Percentiles rank a stretch among this genome's conserved stretches.
These are phyloP conservation scores for Lophius piscatorius DNA, from an alignment of 2,113 vertebrate genomes.

Conservation along the genomic window DNA sequence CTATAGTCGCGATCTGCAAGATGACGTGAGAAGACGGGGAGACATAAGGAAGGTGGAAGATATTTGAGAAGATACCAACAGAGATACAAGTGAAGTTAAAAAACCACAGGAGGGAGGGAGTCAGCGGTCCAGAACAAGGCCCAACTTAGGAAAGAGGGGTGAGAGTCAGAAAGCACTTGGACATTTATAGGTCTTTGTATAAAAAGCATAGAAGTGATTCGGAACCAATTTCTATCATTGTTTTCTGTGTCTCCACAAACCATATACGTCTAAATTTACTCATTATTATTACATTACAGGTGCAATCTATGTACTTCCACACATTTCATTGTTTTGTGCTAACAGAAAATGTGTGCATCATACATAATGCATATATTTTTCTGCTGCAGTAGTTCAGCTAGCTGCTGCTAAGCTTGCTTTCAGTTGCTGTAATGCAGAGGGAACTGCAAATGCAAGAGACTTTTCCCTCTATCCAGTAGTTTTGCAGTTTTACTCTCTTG, in stretches of 20 bases:
- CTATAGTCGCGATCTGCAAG: constrained; percentile 5
- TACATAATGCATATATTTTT: not conserved
- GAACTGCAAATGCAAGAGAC: constrained; percentile 26
- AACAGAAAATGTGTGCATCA: not conserved
- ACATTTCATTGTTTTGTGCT: not conserved
- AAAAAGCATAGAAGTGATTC: constrained; percentile 41
- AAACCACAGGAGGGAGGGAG: constrained; percentile 43
- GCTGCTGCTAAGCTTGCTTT: not conserved
- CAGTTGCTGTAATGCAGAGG: not conserved
- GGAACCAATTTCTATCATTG: too few species aligned
- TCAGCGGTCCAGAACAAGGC: constrained; percentile 49
- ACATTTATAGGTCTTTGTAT: constrained; percentile 39
- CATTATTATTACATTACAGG: too few species aligned
- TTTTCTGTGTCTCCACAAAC: too few species aligned
- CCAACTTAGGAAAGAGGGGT: constrained; percentile 32
- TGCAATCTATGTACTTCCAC: not conserved
- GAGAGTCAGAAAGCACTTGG: constrained; percentile 22
- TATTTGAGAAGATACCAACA: constrained; percentile 12
- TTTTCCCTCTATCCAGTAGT: constrained; percentile 55
- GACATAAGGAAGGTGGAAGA: not conserved
- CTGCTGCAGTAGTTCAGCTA: too few species aligned
- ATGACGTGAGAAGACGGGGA: constrained; percentile 11
- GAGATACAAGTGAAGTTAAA: constrained; percentile 26
- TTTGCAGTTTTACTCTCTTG: constrained; percentile 61
- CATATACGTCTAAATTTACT: too few species aligned